Evolutionary conservation across 2,797 vertebrate species (phyloP).

Genomic region (Eleutherodactylus coqui): DNA sequence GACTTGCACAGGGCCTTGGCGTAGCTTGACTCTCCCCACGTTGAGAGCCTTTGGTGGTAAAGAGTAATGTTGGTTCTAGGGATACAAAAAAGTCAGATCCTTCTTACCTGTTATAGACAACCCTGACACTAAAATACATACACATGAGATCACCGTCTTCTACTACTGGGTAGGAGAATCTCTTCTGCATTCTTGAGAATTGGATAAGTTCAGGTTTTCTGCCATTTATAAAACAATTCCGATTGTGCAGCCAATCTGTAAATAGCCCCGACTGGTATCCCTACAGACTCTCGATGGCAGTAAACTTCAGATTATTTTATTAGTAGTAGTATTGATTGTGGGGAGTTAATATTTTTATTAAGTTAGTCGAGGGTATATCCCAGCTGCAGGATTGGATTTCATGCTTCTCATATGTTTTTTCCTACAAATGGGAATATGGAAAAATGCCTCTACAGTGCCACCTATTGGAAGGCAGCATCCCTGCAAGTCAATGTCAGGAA

Average conservation of each 20-base stretch:
- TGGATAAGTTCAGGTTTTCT: not conserved
- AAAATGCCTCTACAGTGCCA: too few relatives aligned
- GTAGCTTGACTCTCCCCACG: too few relatives aligned
- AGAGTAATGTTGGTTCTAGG: too few relatives aligned
- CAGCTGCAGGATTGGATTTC: constrained; percentile 17
- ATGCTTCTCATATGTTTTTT: not conserved
- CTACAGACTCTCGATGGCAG: not conserved
- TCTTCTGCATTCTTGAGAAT: not conserved
- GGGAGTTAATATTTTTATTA: constrained; percentile 43
- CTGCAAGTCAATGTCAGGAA: too few relatives aligned
- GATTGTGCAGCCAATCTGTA: constrained; percentile 1
- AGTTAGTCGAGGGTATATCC: constrained; percentile 11
- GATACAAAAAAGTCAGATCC: too few relatives aligned
- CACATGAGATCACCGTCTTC: not conserved
- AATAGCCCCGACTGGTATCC: not conserved
- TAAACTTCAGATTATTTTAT: constrained; percentile 19
- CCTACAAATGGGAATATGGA: not conserved
- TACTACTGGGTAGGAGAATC: not conserved
- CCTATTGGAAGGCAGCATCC: too few relatives aligned
- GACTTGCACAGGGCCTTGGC: too few relatives aligned
- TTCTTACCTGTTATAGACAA: too few relatives aligned
- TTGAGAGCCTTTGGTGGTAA: too few relatives aligned
- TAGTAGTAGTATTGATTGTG: constrained; percentile 27
- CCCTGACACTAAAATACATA: not conserved
- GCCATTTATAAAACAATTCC: not conserved